Evolutionary conservation across 1,140 invertebrate genomes (phyloP), one percentile per base, ranked within the genome.

Genomic region (Radopholus similis): DNA sequence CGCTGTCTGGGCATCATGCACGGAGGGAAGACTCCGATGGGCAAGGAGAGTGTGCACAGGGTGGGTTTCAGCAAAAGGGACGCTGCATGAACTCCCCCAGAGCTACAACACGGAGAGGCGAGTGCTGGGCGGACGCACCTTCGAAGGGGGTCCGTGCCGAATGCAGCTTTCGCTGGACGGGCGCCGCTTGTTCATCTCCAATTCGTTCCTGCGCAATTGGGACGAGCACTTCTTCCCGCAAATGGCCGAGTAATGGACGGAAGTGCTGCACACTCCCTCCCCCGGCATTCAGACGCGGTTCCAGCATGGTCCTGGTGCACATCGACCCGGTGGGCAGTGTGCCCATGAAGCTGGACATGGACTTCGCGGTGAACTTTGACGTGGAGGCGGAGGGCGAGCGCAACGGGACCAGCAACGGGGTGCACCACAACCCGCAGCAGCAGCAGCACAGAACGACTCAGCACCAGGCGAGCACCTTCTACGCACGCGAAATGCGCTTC

Each of bases 81-180:
- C n/a, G n/a, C n/a, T n/a, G n/a, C n/a, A n/a, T n/a, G n/a, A n/a
- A n/a, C n/a, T n/a, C n/a, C 26, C 26, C 5, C 32, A 62, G 68
- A 70, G 64, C 49, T 66, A 47, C 8, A 62, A 62, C 34, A 62
- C 59, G 18, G 35, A 55, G 42, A 42, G 54, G 44, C 38, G 32
- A 53, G 21, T 35, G n/a, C 40, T 73, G 2, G n/a, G 21, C 26
- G 65, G 56, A 13, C 28, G 28, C 30, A 11, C 86, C 47, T 82
- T 95, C 6, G 84, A 89, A 56, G 94, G 92, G 8, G 88, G 89
- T 1, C 90, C 93, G 0, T 93, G 97, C 83, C 97, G 97, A 92
- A 82, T 97, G 51, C 94, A 97, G 81, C 84, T 97, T 0, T 95
- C 92, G 73, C 84, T 97, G 51, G 95, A 97, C 84, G 95, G 95